A percentile compares a stretch with the other conserved stretches of the same genome.
phyloP scores from a whole-genome alignment of 2,797 vertebrate species.

The Rhinoraja longicauda region DNA sequence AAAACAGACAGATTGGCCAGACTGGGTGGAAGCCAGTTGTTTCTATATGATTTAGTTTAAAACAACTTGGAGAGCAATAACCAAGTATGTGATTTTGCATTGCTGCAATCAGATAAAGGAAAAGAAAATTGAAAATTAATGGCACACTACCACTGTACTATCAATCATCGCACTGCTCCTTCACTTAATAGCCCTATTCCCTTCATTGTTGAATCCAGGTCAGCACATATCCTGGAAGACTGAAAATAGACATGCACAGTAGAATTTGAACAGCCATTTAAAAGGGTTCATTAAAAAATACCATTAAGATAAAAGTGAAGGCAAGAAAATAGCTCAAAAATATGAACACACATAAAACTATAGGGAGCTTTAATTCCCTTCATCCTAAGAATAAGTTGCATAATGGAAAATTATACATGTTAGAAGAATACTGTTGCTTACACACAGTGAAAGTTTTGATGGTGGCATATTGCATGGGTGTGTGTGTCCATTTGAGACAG shows the following conservation, averaged over 20 bases:
- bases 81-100: neutral
- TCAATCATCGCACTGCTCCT: conserved; percentile 20
- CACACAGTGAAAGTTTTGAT: neutral
- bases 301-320: neutral
- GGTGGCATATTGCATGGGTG: neutral
- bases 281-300: neutral
- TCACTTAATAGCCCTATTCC: neutral
- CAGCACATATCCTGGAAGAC: neutral
- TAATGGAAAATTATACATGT: neutral
- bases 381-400: neutral
- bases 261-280: neutral
- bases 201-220: conserved; percentile 3
- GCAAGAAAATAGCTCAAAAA: neutral
- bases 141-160: neutral
- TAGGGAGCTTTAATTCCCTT: neutral
- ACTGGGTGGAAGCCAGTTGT: neutral
- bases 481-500: neutral
- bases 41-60: neutral
- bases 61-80: no score
- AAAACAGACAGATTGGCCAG: neutral
- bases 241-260: neutral
- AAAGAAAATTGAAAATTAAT: conserved; percentile 7
- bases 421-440: neutral
- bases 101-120: neutral
- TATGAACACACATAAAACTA: neutral